Percentiles rank a stretch among this genome's conserved stretches.
These are phyloP conservation scores for Halichoerus grypus DNA, from an alignment of 2,113 vertebrate species.

Conservation along the genomic window DNA sequence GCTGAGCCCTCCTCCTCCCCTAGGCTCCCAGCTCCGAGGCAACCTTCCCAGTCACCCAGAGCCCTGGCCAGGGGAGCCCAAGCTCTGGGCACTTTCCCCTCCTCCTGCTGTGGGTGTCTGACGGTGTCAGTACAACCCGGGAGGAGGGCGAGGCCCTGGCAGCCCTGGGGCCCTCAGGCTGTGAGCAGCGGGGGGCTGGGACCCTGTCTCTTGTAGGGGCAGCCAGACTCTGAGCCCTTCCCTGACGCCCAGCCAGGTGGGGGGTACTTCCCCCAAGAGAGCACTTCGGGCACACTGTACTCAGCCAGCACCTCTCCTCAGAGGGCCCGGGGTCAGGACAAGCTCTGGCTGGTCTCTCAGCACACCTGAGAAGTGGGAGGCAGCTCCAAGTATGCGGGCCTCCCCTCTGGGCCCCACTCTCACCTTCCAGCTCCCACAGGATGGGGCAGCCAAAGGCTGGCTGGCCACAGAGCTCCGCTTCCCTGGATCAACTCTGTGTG, in stretches of 20 bases:
- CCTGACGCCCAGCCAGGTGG: background rate
- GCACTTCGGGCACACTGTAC: background rate
- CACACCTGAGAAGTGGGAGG: constrained; percentile 24
- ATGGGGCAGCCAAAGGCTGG: background rate
- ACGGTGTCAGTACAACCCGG: background rate
- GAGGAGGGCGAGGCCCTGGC: constrained; percentile 43
- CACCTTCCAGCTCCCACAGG: background rate
- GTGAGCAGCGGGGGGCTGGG: background rate
- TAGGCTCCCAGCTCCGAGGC: background rate
- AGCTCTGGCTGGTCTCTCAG: constrained; percentile 54
- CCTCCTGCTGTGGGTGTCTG: background rate
- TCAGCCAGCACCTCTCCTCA: background rate
- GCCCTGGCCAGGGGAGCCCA: background rate
- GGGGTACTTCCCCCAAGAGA: background rate
- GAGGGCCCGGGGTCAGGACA: background rate
- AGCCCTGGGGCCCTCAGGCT: background rate
- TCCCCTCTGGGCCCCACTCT: background rate
- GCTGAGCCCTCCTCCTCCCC: background rate
- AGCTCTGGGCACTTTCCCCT: background rate
- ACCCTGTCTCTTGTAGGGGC: background rate
- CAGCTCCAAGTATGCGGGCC: background rate
- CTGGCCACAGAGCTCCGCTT: background rate
- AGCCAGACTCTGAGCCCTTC: background rate
- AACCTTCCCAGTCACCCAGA: background rate
- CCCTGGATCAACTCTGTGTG: background rate